Base-by-base conservation (phyloP, 2,113 vertebrate species). In the Manacus vitellinus region DNA sequence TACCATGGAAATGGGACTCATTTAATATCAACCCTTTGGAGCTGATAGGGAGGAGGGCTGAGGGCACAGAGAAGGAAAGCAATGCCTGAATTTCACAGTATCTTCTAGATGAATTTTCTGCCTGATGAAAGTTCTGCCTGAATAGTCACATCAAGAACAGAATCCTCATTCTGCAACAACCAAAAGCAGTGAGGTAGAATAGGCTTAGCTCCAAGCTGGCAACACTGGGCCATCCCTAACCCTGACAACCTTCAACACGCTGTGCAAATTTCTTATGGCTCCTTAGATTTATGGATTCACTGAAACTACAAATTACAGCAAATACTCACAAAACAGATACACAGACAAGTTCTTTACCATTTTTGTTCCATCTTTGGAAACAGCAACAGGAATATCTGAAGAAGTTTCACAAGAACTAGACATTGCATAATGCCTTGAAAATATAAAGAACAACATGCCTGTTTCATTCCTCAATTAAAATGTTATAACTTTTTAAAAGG, bases 81-180 rank as follows among this genome's bases (percentile, higher is more conserved):
- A 46, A 20, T 30, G 23, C 8, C 11, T 0, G 0, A 68, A 76
- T 71, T 84, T 33, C 4, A 3, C 24, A 54, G 27, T 11, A 8
- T 27, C 21, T 76, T 85, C 31, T 13, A 24, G 20, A 35, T 22
- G 1, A 85, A 65, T 33, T 78, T 79, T 37, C 37, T 37, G 37
- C 37, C 37, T 37, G 37, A 37, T 37, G 37, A 37, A 63, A 77
- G 23, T 55, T 56, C 20, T 5, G 2, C 5, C 3, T 13, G 2
- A 75, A 79, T 3, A 74, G 49, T 23, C 94, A 81, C 41, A 37
- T 37, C 21, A 55, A 68, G 65, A 79, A 27, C 24, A 55, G n/a
- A 70, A 81, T 23, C 12, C 14, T 81, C 39, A 51, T 61, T 85
- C 52, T 46, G 35, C 27, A 81, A 28, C 56, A 71, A 39, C 7